A percentile compares a stretch with the other conserved stretches of the same genome.
Conservation (phyloP, 2,797 vertebrate genomes). For the Enteromius mattozi region DNA sequence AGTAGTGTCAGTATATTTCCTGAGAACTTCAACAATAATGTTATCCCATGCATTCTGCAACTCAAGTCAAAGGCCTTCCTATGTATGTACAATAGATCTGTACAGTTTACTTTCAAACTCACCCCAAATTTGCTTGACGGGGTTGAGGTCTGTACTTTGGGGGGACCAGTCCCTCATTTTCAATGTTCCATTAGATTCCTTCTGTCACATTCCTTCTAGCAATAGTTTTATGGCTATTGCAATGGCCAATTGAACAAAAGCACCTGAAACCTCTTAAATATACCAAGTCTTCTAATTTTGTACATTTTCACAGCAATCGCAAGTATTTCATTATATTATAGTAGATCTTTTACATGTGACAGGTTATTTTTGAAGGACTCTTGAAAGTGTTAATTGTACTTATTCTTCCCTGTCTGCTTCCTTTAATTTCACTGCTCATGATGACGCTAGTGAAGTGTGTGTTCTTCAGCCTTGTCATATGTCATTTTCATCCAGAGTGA, state of each 20-base stretch:
- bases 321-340: background rate
- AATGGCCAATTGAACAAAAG: background rate
- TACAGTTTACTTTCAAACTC: background rate
- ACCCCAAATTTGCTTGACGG: background rate
- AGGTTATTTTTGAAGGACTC: background rate
- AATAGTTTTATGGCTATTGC: too few species aligned
- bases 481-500: slow-evolving; percentile 20
- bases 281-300: background rate
- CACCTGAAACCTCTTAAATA: background rate
- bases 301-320: background rate
- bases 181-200: background rate
- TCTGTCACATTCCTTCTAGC: background rate
- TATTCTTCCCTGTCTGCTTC: background rate
- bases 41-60: background rate
- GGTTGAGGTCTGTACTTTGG: background rate
- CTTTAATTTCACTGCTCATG: background rate
- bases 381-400: slow-evolving; percentile 23
- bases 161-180: background rate
- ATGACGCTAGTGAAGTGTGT: background rate
- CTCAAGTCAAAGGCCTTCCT: background rate
- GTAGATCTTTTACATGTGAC: background rate
- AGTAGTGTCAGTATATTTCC: background rate
- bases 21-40: background rate
- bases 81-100: background rate
- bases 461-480: background rate